Base-by-base conservation (phyloP, 2,888 invertebrate species). In the Drosophila paracracens region DNA sequence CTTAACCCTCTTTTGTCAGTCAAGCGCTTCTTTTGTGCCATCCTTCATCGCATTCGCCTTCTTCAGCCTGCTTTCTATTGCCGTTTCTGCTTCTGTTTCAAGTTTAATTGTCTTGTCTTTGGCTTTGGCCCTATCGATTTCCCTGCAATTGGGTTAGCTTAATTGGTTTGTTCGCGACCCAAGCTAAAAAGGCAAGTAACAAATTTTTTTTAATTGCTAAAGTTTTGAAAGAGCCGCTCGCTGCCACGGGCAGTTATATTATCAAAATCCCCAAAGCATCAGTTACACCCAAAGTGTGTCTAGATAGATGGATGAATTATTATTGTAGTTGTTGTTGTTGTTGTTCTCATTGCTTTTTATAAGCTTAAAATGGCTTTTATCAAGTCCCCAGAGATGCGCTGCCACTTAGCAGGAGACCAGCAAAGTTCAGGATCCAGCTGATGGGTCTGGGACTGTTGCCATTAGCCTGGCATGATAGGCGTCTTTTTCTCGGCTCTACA, bases 1-100 rank as follows among this genome's bases (percentile, higher is more conserved):
- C 89, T 88, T 89, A 89, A 81, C 87, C 88, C 83, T 74, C 83
- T 89, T 90, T 74, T 70, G 62, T 57, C 59, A 52, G 59, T 63
- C 70, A 70, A 67, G 67, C 62, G 70, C 35, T 73, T 70, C 72
- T 70, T 73, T 70, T 69, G 64, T 69, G 70, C 54, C 62, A 51
- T 43, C 59, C 48, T 59, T 56, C 40, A 29, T 50, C 29, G 4
- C 48, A 36, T 36, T 51, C 33, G 36, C 16, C 31, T 31, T 36
- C 35, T 58, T 52, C 18, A 67, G 46, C 4, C 46, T 25, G 46
- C 16, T 79, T 74, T 83, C 40, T 74, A 13, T 79, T 74, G 78
- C 43, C 70, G 66, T 70, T 54, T 18, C 38, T 21, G 36, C 51
- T 68, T 83, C 53, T 80, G 74, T 89, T 84, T 86, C 86, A 89